A percentile compares a stretch with the other conserved stretches of the same genome.
phyloP scores from a whole-genome alignment of 2,888 invertebrate genomes.

The Diplazon laetatorius region DNA sequence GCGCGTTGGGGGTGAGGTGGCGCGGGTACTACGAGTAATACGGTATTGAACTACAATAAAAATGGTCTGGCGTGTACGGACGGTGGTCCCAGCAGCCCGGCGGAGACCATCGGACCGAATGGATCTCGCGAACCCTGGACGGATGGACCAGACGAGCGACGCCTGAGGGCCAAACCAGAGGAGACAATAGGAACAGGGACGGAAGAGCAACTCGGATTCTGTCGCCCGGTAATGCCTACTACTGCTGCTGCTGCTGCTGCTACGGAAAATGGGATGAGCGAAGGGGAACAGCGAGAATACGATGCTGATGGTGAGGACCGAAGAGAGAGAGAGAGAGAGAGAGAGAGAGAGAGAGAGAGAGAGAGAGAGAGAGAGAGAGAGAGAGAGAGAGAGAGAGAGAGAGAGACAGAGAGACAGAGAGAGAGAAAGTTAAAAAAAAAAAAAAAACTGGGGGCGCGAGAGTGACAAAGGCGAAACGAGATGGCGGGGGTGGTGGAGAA shows the following conservation, averaged over 20 bases:
- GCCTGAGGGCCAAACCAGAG: conserved; percentile 62
- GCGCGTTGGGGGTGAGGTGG: conserved; percentile 13
- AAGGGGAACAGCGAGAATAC: conserved; percentile 1
- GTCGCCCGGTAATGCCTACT: conserved; percentile 46
- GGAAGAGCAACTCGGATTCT: conserved; percentile 55
- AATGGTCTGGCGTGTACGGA: conserved; percentile 56
- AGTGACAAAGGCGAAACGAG: conserved; percentile 38
- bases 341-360: conserved; percentile 56
- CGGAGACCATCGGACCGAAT: conserved; percentile 64
- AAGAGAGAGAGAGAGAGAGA: conserved; percentile 43
- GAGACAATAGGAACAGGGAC: conserved; percentile 62
- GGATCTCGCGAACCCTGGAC: conserved; percentile 64
- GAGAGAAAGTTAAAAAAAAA: conserved; percentile 7
- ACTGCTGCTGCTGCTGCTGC: conserved; percentile 34
- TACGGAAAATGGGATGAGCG: conserved; percentile 53
- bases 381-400: conserved; percentile 36
- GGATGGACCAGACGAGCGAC: conserved; percentile 59
- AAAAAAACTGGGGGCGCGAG: conserved; percentile 18
- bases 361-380: conserved; percentile 47
- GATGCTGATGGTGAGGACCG: too few relatives aligned
- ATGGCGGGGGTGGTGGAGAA: conserved; percentile 26
- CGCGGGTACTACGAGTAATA: conserved; percentile 51
- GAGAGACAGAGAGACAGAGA: background rate
- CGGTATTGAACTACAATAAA: conserved; percentile 67
- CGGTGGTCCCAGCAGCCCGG: conserved; percentile 52